These are phyloP conservation scores for Plebejus melissa DNA, from an alignment of 2,888 invertebrate genomes.

Conservation along the genomic window DNA sequence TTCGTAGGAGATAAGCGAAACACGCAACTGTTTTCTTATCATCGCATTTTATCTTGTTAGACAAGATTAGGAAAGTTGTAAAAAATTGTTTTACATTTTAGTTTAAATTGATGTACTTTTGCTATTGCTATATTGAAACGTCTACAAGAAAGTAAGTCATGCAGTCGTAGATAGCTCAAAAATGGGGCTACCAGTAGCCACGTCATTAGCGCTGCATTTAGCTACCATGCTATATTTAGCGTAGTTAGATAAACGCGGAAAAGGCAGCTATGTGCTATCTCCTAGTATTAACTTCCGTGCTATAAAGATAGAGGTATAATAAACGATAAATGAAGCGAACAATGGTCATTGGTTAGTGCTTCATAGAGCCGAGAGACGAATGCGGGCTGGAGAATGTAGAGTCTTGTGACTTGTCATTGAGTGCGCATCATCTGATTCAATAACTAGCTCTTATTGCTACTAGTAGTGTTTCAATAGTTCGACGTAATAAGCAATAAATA, in stretches of 20 bases:
- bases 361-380: neutral
- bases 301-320: conserved; percentile 1
- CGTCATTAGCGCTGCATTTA: conserved; percentile 9
- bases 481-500: neutral
- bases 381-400: conserved; percentile 10
- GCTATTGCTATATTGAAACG: neutral
- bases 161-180: neutral
- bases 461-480: neutral
- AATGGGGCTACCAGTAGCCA: neutral
- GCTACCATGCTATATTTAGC: neutral
- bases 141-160: neutral
- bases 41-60: conserved; percentile 2
- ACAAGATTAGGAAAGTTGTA: conserved; percentile 6
- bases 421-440: neutral
- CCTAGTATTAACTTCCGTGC: conserved; percentile 11
- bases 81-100: neutral
- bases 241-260: conserved; percentile 2
- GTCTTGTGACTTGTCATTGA: neutral
- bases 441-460: neutral
- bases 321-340: conserved; percentile 15
- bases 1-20: conserved; percentile 6
- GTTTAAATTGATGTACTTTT: neutral
- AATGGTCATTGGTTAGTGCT: neutral
- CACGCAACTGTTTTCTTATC: conserved; percentile 15
- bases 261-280: neutral